Evolutionary conservation across 2,797 vertebrate genomes (phyloP).

Genomic region (Helarctos malayanus): DNA sequence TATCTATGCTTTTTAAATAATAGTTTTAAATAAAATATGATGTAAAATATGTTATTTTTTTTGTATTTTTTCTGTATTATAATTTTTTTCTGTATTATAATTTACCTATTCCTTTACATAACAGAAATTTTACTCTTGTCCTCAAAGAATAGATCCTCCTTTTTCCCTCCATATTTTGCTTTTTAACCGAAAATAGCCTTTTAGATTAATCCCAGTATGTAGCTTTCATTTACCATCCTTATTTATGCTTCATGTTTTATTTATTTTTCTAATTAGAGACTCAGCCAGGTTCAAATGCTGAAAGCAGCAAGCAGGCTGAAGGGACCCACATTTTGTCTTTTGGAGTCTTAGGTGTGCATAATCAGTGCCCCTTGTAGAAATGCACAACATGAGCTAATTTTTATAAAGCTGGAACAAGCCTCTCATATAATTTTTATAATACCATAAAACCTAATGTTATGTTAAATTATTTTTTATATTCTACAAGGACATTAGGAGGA

Average conservation of each 20-base stretch:
- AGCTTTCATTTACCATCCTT: constrained; percentile 69
- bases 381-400: constrained; percentile 71
- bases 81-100: background rate
- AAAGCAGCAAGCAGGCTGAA: constrained; percentile 53
- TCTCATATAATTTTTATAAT: constrained; percentile 81
- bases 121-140: background rate
- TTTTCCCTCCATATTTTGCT: background rate
- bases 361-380: constrained; percentile 69
- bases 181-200: constrained; percentile 30
- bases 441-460: constrained; percentile 69
- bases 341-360: constrained; percentile 47
- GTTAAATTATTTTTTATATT: constrained; percentile 77
- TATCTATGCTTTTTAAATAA: background rate
- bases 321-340: constrained; percentile 56
- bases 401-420: constrained; percentile 75
- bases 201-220: constrained; percentile 64
- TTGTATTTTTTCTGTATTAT: background rate
- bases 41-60: background rate
- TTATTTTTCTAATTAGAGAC: constrained; percentile 85
- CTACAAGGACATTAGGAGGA: constrained; percentile 76
- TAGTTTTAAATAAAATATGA: background rate
- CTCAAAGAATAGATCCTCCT: background rate
- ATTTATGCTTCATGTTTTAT: constrained; percentile 83
- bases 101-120: background rate
- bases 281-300: constrained; percentile 56